phyloP scores from a whole-genome alignment of 2,888 invertebrate genomes.

The Lithophane semibrunnea region DNA sequence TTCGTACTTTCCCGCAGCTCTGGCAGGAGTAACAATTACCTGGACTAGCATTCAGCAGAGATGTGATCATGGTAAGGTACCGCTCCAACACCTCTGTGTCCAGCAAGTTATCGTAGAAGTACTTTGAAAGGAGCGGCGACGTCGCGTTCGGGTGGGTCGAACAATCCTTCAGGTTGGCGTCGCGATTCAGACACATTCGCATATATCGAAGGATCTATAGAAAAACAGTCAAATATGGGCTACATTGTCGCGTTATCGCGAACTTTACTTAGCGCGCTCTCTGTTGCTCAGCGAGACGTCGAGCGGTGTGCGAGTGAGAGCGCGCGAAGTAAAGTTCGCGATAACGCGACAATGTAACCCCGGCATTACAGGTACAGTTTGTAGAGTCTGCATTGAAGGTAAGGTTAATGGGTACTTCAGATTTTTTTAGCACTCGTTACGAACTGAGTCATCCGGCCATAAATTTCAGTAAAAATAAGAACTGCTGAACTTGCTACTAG shows the following conservation, averaged over 20 bases:
- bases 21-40: constrained; percentile 82
- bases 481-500: too few species aligned
- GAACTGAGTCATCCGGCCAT: too few species aligned
- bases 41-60: constrained; percentile 92
- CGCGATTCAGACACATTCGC: constrained; percentile 94
- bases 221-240: too few species aligned
- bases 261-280: too few species aligned
- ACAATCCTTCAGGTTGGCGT: constrained; percentile 87
- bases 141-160: constrained; percentile 91
- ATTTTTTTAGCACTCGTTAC: background rate
- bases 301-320: too few species aligned
- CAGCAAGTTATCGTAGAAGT: constrained; percentile 89
- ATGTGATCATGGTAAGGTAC: constrained; percentile 92
- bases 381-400: background rate
- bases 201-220: constrained; percentile 91
- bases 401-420: background rate
- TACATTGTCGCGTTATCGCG: too few species aligned
- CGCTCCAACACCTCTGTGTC: constrained; percentile 91
- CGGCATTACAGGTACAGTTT: background rate
- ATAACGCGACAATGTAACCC: too few species aligned
- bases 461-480: too few species aligned
- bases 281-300: too few species aligned
- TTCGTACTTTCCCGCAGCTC: too few species aligned
- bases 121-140: constrained; percentile 92
- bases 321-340: too few species aligned